Evolutionary conservation across 2,888 invertebrate genomes (phyloP), one percentile per base, ranked within the genome.

Genomic region (Drosophila percnosoma): DNA sequence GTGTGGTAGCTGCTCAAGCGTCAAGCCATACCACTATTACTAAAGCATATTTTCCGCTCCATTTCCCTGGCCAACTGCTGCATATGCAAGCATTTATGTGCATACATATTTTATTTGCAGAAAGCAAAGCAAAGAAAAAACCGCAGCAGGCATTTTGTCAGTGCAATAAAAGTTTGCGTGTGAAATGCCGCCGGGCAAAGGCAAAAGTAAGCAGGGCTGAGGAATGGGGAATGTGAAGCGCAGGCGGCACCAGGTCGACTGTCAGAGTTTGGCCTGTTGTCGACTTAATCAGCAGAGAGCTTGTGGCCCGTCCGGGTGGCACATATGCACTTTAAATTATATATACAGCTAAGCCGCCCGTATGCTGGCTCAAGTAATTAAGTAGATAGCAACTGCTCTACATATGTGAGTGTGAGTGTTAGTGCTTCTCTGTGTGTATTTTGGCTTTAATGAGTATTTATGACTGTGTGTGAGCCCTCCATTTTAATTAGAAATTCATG

Each of bases 141-240:
- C 80, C 77, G 73, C 80, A 79, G 75, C 81, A 71, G 78, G 71
- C 87, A 87, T 83, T 88, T 87, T 83, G 84, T 86, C 88, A 82
- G 81, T 88, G 90, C 83, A 87, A 79, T 89, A 89, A 85, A 89
- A 85, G 89, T 89, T 89, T 89, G 87, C 89, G 89, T 89, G 85
- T 80, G 85, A 85, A 85, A 75, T 73, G 82, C 73, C 79, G 82
- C 61, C 78, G 67, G 77, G 62, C 59, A 34, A 6, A 18, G 40
- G 21, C 29, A 18, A 31, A 34, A 8, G 33, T 10, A 33, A 21
- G 18, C 8, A n/a, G 13, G 18, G 18, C 6, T 1, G 33, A 7
- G 7, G 45, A 18, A 18, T 4, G 4, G 42, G 21, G 42, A 13
- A 49, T 38, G 48, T 33, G 60, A 58, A 40, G 59, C 7, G 34